Base-by-base conservation (phyloP, 2,888 invertebrate genomes). In the Trachelus troglodyta region DNA sequence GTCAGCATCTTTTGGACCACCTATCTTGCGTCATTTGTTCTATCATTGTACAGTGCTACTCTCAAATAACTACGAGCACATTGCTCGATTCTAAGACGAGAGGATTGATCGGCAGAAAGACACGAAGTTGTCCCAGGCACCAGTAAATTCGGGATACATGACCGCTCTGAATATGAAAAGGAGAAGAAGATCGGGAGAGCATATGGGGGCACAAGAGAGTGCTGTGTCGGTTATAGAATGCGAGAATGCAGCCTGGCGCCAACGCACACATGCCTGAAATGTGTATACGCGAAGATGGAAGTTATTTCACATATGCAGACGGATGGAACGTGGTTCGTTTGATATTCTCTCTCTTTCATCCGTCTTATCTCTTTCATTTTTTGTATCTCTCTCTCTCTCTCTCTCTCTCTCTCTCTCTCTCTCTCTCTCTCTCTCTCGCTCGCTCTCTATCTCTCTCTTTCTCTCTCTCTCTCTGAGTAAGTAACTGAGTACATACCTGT, bases 181-280 rank as follows among this genome's bases (percentile, higher is more conserved):
- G 30, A 75, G 56, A 34, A 77, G 73, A 56, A 76, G 77, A 77
- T 75, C 77, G 23, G 40, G 23, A 56, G 40, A 56, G 40, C 40
- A 56, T 9, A 56, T 56, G 40, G 68, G 68, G 79, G 74, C 74
- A 30, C 34, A 69, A 34, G 69, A 40, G 77, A 79, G 69, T 74
- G 73, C 81, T 79, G 82, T 82, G 79, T 80, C 76, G 78, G 80
- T 87, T 88, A 88, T 90, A 89, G 87, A 90, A 89, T 89, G 89
- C 90, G 90, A 90, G 90, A 90, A 90, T 90, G 90, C 89, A 87
- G 89, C 89, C 89, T 90, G 90, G 90, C 90, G 90, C 90, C 90
- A 90, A 87, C 89, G 83, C 83, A 81, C 79, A 83, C 81, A 78
- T 76, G 76, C 79, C 80, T 81, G 83, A 23, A 56, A 56, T 56